Evolutionary conservation across 2,888 invertebrate genomes (phyloP), one percentile per base, ranked within the genome.

Genomic region (Mesochorus sp.): DNA sequence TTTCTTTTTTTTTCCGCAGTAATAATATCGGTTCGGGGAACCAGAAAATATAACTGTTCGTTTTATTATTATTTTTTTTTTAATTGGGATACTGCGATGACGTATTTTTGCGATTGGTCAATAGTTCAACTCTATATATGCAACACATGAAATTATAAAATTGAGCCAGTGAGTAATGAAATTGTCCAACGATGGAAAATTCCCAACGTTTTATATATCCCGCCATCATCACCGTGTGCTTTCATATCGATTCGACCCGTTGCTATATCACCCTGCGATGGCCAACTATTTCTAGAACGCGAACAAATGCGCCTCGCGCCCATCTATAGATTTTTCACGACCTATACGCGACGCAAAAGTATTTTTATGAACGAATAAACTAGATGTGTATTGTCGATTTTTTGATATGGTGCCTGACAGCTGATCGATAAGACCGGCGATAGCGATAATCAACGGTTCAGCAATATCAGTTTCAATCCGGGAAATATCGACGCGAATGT

Each of bases 231-330:
- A 24, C n/a, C n/a, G n/a, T n/a, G 10, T 62, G 26, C 26, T 55
- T 39, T n/a, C n/a, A 10, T 77, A 77, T 77, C 77, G 77, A 77
- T 77, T 77, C 39, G 47, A n/a, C 26, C 24, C 26, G 49, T 12
- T 37, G 72, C 72, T 68, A 62, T n/a, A n/a, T 77, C 55, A 68
- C 77, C 67, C 68, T 37, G n/a, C n/a, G 77, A 73, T 73, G 57
- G 49, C 44, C 28, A 19, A 62, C 73, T 77, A 68, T 73, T 73
- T 77, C 59, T 73, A 62, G 77, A 77, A 77, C 67, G 28, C 62
- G 53, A 49, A 42, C 44, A 17, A 8, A 37, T n/a, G 5, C 19
- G 19, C 47, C 55, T 53, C 44, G n/a, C n/a, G n/a, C n/a, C 39
- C 68, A 68, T 62, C 68, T 73, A 73, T 77, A 47, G 47, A 68